Evolutionary conservation across 2,888 invertebrate species (phyloP).

Genomic region (Neuroscelio doddi): DNA sequence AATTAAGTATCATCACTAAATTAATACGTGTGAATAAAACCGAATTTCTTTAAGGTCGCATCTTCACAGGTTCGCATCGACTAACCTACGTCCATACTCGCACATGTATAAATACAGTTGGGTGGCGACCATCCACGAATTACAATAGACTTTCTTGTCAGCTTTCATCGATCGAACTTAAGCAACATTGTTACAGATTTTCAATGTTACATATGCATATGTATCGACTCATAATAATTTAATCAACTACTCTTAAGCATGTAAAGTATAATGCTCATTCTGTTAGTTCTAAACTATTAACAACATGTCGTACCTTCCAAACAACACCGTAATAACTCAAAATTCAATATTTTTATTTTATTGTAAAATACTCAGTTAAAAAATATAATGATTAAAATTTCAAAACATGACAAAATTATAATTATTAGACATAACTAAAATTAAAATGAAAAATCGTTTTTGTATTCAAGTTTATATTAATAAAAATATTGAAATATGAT

Average conservation of each 20-base stretch:
- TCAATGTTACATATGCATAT: conserved; percentile 62
- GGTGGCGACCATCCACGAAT: conserved; percentile 70
- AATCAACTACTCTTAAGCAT: conserved; percentile 15
- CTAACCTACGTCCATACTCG: conserved; percentile 67
- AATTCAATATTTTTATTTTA: too few species aligned
- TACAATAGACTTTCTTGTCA: conserved; percentile 72
- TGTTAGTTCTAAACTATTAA: conserved; percentile 9
- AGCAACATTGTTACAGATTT: conserved; percentile 69
- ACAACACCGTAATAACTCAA: too few species aligned
- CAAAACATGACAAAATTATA: too few species aligned
- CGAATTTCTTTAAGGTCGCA: conserved; percentile 63
- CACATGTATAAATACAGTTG: conserved; percentile 72
- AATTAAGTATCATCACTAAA: conserved; percentile 45
- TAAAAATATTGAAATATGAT: too few species aligned
- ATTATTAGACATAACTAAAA: too few species aligned
- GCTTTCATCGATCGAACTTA: conserved; percentile 70
- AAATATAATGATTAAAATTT: too few species aligned
- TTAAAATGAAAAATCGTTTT: too few species aligned
- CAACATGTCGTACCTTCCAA: conserved; percentile 6
- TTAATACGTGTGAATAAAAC: conserved; percentile 46
- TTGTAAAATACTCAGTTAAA: too few species aligned
- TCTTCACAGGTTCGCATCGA: conserved; percentile 61
- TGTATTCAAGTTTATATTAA: too few species aligned
- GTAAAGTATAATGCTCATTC: not conserved
- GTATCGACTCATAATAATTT: conserved; percentile 42